Base-by-base conservation (phyloP, 2,888 invertebrate species). In the Parnassius apollo region DNA sequence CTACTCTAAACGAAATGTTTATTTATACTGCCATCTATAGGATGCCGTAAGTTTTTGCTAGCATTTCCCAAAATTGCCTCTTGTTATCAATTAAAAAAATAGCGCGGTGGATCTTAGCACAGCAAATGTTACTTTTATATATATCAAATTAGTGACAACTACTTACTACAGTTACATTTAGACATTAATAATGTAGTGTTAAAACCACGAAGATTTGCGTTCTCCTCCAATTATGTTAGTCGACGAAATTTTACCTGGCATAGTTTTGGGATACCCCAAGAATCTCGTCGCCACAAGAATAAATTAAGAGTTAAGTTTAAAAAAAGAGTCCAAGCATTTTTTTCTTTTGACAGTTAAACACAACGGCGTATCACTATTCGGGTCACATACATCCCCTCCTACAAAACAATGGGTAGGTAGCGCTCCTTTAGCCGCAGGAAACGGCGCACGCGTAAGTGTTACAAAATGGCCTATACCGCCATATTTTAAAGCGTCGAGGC, bases 391-490 rank as follows among this genome's bases (percentile, higher is more conserved):
- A 86, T 86, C 88, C 88, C 89, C 85, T 84, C 87, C 80, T 72
- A 76, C 70, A 74, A 76, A 84, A 91, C 90, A 91, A 91, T 91
- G 75, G 90, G 80, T 78, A 80, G 86, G 85, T 85, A 86, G 86
- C 85, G 81, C 86, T 84, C 83, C 88, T 90, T 91, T 88, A 77
- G 86, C 75, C 82, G 86, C 90, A 89, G 90, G 90, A 90, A 90
- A 82, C 87, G 79, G 68, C 79, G 88, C 73, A 91, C 91, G 91
- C 90, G 89, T 78, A 71, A 69, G 70, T 68, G 72, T 73, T 91
- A 88, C 86, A 83, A 88, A 90, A 85, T 84, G 83, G 80, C 78
- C 66, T 73, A 68, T 70, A 74, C 69, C 74, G 78, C 83, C 86
- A 86, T 85, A 79, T 82, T 78, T 75, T 74, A 80, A 66, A 67